Conservation (phyloP, 1,140 invertebrate species). For the Bombyx mandarina region DNA sequence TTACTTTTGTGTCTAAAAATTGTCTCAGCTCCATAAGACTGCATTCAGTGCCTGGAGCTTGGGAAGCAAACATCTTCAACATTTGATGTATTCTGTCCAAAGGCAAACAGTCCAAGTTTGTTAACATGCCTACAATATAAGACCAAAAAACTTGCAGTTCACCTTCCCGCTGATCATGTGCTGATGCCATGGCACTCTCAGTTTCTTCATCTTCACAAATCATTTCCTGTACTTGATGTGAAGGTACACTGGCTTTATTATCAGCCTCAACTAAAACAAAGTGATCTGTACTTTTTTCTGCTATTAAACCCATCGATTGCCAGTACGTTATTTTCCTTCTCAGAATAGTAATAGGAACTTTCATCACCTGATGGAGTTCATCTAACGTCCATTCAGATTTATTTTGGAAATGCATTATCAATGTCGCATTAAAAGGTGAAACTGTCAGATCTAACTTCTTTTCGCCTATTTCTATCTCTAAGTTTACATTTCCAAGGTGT, state of each 20-base stretch:
- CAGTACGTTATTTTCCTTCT: conserved; percentile 91
- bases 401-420: conserved; percentile 95
- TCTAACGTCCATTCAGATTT: conserved; percentile 88
- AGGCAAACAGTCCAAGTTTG: conserved; percentile 93
- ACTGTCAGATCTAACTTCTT: conserved; percentile 87
- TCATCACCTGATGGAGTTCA: conserved; percentile 86
- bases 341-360: conserved; percentile 86
- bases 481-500: conserved; percentile 91
- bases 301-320: conserved; percentile 89
- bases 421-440: conserved; percentile 93
- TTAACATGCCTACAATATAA: conserved; percentile 96
- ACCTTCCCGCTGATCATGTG: conserved; percentile 92
- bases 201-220: conserved; percentile 91
- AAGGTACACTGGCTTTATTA: conserved; percentile 46
- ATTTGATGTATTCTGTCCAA: conserved; percentile 96
- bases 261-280: conserved; percentile 80
- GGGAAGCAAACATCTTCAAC: conserved; percentile 95
- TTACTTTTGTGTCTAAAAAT: conserved; percentile 94
- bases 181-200: conserved; percentile 93
- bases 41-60: conserved; percentile 90
- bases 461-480: conserved; percentile 92
- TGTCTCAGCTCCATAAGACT: conserved; percentile 88
- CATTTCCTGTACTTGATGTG: conserved; percentile 73
- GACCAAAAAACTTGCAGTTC: conserved; percentile 97
- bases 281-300: conserved; percentile 81